Conservation (phyloP, 23 tunicate species). For the Corella eumyota region DNA sequence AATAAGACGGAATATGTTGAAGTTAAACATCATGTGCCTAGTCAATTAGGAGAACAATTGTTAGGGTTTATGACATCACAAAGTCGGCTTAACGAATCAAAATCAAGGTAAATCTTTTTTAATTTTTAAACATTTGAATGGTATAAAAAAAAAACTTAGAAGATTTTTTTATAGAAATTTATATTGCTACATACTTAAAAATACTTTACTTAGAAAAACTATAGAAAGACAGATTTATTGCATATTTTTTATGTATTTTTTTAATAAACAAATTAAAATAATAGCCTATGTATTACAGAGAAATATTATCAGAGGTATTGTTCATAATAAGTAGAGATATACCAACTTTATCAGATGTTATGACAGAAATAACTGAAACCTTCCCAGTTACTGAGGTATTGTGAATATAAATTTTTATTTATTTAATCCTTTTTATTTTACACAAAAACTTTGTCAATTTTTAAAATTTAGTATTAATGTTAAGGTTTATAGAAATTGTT, state of each 20-base stretch:
- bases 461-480: not conserved
- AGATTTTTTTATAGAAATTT: no score
- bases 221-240: constrained; percentile 1
- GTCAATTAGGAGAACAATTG: no score
- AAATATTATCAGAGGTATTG: not conserved
- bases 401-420: not conserved
- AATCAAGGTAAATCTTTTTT: no score
- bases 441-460: not conserved
- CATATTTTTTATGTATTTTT: not conserved
- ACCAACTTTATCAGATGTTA: constrained; percentile 6
- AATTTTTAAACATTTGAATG: no score
- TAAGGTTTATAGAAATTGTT: no score
- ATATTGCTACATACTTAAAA: no score
- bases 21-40: no score
- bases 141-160: no score
- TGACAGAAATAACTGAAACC: constrained; percentile 21
- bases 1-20: no score
- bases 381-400: constrained; percentile 13
- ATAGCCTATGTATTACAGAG: not conserved
- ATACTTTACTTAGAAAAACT: no score
- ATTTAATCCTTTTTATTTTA: not conserved
- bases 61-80: no score
- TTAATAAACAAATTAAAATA: not conserved
- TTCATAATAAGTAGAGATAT: constrained; percentile 11
- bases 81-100: no score